Evolutionary conservation across 2,888 invertebrate genomes (phyloP), one percentile per base, ranked within the genome.

Genomic region (Pristionchus maxplancki): DNA sequence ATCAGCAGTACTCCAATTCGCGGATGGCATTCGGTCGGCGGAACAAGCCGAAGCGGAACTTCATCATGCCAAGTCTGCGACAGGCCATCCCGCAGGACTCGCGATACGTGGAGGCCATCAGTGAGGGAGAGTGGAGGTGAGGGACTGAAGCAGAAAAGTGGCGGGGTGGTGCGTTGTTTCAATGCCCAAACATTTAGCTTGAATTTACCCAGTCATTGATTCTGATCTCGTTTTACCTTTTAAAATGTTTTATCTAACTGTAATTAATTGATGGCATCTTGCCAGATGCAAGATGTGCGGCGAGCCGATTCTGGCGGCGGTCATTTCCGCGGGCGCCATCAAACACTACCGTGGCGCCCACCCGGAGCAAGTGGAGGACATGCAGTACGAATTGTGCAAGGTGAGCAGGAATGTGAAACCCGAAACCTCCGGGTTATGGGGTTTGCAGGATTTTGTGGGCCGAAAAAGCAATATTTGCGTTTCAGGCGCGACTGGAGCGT

Each of bases 351-450:
- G 88, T 4, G 17, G 20, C 40, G 15, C 89, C 67, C 94, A 94
- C 89, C 92, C 93, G 15, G 90, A 91, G 5, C 90, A 92, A 50
- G 89, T 93, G 84, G 92, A 94, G 58, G 88, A 90, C 40, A 91
- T 94, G 91, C 94, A 94, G 89, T 92, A 91, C 82, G 94, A 94
- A 81, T 84, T 94, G 64, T 93, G 94, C 90, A 93, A 94, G 90
- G 92, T 92, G 24, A 20, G 74, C 31, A 5, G 13, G 34, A 9
- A 6, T 11, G 8, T 11, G 50, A 50, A 15, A 11, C 11, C 24
- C 0, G 28, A 6, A 11, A 6, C 11, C 62, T 9, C 24, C n/a
- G 1, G 4, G 28, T 1, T 11, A 6, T 1, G 28, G 62, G 28
- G 20, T 62, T 6, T 11, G 62, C 11, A 62, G 28, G n/a, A n/a